Percentiles rank a stretch among this genome's conserved stretches.
Conservation (phyloP, 2,797 vertebrate genomes). For the Clarias platycephalus region DNA sequence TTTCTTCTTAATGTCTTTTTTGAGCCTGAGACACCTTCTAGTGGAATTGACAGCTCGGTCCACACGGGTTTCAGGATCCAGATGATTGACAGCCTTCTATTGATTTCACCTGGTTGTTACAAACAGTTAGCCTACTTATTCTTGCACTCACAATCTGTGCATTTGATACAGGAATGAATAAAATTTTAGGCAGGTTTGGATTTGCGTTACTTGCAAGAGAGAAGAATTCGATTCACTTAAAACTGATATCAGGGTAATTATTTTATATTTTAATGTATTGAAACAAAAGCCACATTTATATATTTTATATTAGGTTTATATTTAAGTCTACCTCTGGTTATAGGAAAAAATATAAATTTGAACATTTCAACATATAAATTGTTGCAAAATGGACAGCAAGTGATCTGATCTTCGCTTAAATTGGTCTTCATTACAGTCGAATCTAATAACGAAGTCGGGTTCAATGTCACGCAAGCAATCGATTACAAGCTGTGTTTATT, state of each 20-base stretch:
- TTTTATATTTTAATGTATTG: neutral
- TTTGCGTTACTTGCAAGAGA: neutral
- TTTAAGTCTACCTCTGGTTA: neutral
- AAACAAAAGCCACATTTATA: too few relatives aligned
- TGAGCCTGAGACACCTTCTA: neutral
- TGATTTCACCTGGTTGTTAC: constrained; percentile 11
- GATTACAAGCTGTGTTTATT: neutral
- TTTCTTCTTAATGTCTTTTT: neutral
- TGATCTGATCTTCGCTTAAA: neutral
- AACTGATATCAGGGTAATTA: neutral
- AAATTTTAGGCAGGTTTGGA: neutral
- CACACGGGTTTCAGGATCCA: neutral
- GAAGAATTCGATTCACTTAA: neutral
- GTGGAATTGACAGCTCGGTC: constrained; percentile 16
- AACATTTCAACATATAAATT: neutral
- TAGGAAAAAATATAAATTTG: neutral
- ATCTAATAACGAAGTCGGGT: neutral
- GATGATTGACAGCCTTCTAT: constrained; percentile 9
- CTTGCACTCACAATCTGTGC: neutral
- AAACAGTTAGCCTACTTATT: constrained; percentile 8
- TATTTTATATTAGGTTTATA: neutral
- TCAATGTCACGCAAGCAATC: neutral
- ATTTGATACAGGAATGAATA: neutral
- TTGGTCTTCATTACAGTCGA: neutral
- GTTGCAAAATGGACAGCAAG: neutral